Base-by-base conservation (phyloP, 2,797 vertebrate species). In the Stomatorhinus walkeri region DNA sequence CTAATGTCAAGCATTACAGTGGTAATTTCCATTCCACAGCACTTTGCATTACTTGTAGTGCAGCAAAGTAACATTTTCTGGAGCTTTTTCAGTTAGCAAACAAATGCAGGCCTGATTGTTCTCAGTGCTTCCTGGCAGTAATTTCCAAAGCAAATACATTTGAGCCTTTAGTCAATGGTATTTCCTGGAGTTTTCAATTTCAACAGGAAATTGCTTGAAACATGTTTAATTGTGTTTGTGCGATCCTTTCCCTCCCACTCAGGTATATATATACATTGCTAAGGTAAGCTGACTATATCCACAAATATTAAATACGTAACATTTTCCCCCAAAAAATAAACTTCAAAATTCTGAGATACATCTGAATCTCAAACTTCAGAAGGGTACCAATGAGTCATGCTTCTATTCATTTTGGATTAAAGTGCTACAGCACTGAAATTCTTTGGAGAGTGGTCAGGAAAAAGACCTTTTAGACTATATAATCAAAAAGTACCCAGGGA, bases 131-230 rank as follows among this genome's bases (percentile, higher is more conserved):
- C 72, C 72, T 79, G 72, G 19, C 32, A 79, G 72, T 79, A 9
- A 46, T 79, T 79, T 40, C 72, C 72, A 79, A 79, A 79, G 14
- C 72, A 79, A 79, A 46, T 79, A 46, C n/a, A 79, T 79, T 79
- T 40, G 72, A n/a, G 2, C 72, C 40, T 79, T 43, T 79, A 46
- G 72, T 79, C 72, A 40, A 79, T 79, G 72, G 43, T 46, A 79
- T 40, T 79, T 79, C 72, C 40, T 46, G 36, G 36, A 79, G 19
- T 79, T 79, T 79, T 36, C 19, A 79, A 46, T 79, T 79, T 19
- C 16, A 79, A n/a, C 32, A n/a, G 72, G 72, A 79, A 79, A 79
- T 79, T 19, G 19, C 32, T 46, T 9, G 36, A 46, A 79, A 79
- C 19, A 79, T 46, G 36, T 79, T 79, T 40, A 40, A 40, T 46